Evolutionary conservation across 2,113 vertebrate species (phyloP), one percentile per base, ranked within the genome.

Genomic region (Gobio gobio): DNA sequence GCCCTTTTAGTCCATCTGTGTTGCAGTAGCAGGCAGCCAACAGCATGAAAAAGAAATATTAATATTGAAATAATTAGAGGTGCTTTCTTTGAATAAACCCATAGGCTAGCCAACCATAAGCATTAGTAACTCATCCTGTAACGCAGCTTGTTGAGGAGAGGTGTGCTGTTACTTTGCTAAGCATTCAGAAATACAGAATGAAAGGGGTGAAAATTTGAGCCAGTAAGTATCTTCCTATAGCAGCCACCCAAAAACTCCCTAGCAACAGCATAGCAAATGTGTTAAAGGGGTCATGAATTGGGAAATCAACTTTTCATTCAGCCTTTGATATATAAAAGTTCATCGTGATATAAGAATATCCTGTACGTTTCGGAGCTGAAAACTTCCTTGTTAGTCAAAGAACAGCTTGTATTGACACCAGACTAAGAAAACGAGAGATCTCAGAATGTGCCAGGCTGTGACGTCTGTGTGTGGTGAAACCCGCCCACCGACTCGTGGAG

Each of bases 1-100:
- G n/a, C 54, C 29, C 75, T 87, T 75, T 14, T n/a, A 43, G 73
- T 76, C 59, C 61, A 10, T 66, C 45, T 14, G 22, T 47, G 54
- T 83, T 7, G 13, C 24, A 5, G 77, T 73, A 73, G 43, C 2
- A 73, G 43, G 70, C 5, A 49, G 13, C 43, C n/a, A 47, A 74
- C 72, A 16, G n/a, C n/a, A 49, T 74, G 43, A 47, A 24, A 7
- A n/a, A 73, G 70, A 73, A 73, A 47, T 73, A 47, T 26, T 13
- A 24, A n/a, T 73, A 73, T n/a, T 73, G 22, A 45, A 24, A 72
- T 43, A 72, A 70, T 40, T 70, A 70, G 20, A 2, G 33, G 16
- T 43, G 9, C 66, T 22, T 40, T 29, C 63, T 66, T 66, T 66
- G 18, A 70, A 70, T 40, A 22, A 40, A 70, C 36, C 40, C 40